A percentile compares a stretch with the other conserved stretches of the same genome.
phyloP scores from a whole-genome alignment of 2,888 invertebrate species.

The Eurytoma adleriae region DNA sequence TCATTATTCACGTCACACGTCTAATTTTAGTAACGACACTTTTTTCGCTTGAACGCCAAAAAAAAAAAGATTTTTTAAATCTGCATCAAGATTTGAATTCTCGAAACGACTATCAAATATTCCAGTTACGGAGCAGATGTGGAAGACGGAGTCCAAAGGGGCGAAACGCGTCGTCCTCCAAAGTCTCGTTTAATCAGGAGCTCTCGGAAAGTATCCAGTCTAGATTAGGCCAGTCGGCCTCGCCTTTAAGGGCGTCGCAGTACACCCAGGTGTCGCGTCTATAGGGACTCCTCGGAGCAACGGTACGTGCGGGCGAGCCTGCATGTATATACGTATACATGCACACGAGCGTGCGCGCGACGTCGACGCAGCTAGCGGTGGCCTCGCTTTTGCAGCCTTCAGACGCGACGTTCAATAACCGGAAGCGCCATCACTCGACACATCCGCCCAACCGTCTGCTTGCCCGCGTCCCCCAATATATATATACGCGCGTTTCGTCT shows the following conservation, averaged over 20 bases:
- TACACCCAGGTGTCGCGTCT: slow-evolving; percentile 6
- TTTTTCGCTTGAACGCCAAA: too few species aligned
- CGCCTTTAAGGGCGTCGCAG: background rate
- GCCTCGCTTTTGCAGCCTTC: slow-evolving; percentile 52
- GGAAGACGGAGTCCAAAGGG: background rate
- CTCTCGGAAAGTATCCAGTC: slow-evolving; percentile 14
- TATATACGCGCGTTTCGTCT: slow-evolving; percentile 30
- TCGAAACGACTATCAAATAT: background rate
- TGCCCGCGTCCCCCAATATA: slow-evolving; percentile 54
- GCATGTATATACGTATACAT: background rate
- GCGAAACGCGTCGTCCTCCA: background rate
- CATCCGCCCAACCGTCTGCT: slow-evolving; percentile 69
- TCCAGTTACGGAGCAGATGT: slow-evolving; percentile 24
- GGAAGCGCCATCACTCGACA: slow-evolving; percentile 73
- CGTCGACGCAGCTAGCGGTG: slow-evolving; percentile 3
- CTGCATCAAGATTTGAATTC: background rate
- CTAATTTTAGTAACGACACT: too few species aligned
- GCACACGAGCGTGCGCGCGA: background rate
- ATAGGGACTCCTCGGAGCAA: background rate
- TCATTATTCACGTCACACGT: too few species aligned
- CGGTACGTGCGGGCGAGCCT: background rate
- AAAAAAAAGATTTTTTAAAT: too few species aligned
- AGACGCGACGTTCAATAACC: slow-evolving; percentile 71
- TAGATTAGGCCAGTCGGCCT: background rate
- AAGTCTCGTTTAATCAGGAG: slow-evolving; percentile 13